phyloP scores from a whole-genome alignment of 2,888 invertebrate species.

The Pantelozetes paolii region DNA sequence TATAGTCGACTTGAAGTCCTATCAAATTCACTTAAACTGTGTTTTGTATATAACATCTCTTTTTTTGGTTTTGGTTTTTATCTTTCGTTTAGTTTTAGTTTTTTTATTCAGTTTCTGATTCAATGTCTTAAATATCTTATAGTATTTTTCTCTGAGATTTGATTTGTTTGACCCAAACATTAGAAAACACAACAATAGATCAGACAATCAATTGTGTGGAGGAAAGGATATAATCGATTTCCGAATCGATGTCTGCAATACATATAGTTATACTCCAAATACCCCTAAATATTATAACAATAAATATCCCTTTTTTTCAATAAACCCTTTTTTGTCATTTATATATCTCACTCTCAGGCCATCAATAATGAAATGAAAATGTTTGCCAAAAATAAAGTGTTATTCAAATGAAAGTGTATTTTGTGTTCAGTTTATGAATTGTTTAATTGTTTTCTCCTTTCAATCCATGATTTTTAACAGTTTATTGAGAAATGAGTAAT shows the following conservation, averaged over 20 bases:
- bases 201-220: constrained; percentile 31
- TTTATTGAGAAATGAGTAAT: no score
- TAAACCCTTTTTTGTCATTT: background rate
- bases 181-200: no score
- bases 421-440: no score
- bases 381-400: no score
- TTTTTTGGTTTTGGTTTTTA: background rate
- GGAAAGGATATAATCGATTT: constrained; percentile 31
- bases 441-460: no score
- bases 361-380: no score
- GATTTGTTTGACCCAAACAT: constrained; percentile 26
- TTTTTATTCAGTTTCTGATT: background rate
- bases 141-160: background rate
- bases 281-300: background rate
- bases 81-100: background rate
- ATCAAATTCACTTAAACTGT: no score
- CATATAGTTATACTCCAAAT: background rate
- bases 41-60: no score
- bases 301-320: background rate
- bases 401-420: no score
- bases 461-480: no score
- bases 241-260: constrained; percentile 26
- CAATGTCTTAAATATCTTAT: background rate
- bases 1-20: no score
- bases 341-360: no score